phyloP scores from a whole-genome alignment of 2,797 vertebrate species.

The Urocyon cinereoargenteus region DNA sequence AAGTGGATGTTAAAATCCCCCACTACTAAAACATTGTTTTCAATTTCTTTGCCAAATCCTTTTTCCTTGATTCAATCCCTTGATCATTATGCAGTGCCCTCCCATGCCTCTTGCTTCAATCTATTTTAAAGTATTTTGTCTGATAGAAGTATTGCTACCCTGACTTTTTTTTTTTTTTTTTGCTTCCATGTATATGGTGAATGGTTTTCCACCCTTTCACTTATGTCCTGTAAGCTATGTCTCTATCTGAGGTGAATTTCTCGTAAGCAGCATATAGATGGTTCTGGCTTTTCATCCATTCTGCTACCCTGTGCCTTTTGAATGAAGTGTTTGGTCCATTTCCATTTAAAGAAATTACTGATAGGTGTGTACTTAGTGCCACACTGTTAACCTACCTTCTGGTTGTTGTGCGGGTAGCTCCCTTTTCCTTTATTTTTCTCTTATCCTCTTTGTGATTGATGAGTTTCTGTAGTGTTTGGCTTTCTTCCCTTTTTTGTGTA shows the following conservation, averaged over 20 bases:
- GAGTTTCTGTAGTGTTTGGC: not conserved
- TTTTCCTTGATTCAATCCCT: not conserved
- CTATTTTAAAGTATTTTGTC: not conserved
- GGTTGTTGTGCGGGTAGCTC: not conserved
- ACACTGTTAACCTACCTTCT: not conserved
- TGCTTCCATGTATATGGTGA: not conserved
- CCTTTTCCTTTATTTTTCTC: not conserved
- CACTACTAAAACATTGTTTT: not conserved
- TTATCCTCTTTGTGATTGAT: not conserved
- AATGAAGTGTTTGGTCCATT: not conserved
- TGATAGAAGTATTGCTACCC: not conserved
- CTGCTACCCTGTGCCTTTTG: not conserved
- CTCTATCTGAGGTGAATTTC: not conserved
- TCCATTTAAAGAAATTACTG: not conserved
- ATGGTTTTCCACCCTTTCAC: not conserved
- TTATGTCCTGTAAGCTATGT: not conserved
- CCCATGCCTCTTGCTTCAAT: not conserved
- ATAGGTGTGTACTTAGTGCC: not conserved
- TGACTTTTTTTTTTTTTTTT: not conserved
- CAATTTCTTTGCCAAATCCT: not conserved
- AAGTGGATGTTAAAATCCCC: not conserved
- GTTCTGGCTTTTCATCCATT: not conserved
- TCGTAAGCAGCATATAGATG: not conserved
- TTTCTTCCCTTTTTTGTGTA: not conserved
- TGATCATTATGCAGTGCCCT: not conserved